These are phyloP conservation scores for Philopedon plagiatum DNA, from an alignment of 2,888 invertebrate species.

Conservation along the genomic window DNA sequence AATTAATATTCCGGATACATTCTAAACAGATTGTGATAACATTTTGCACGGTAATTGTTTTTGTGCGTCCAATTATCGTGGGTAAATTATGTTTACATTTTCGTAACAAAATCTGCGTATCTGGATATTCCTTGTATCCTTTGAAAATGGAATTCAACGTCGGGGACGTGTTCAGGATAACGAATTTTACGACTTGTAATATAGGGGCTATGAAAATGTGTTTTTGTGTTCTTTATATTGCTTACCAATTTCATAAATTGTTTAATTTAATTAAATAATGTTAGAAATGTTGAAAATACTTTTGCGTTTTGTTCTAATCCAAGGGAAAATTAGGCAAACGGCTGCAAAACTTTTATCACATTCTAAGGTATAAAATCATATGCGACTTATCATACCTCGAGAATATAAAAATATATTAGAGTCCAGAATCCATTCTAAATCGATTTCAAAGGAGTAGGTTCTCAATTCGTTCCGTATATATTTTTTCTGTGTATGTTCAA, in stretches of 20 bases:
- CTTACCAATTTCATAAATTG: background rate
- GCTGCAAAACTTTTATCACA: too few species aligned
- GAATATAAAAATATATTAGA: too few species aligned
- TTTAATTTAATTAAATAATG: background rate
- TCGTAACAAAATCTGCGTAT: constrained; percentile 4
- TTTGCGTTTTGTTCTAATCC: too few species aligned
- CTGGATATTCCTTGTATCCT: constrained; percentile 12
- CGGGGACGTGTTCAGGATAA: constrained; percentile 3
- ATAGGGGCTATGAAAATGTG: background rate
- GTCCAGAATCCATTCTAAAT: too few species aligned
- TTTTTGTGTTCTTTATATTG: background rate
- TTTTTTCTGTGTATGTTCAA: too few species aligned
- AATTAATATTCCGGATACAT: constrained; percentile 1
- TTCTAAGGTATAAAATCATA: too few species aligned
- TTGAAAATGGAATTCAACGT: constrained; percentile 16
- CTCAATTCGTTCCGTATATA: too few species aligned
- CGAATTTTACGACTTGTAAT: constrained; percentile 3
- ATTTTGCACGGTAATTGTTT: constrained; percentile 11
- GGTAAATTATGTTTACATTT: constrained; percentile 23
- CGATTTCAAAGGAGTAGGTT: too few species aligned
- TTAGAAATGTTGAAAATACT: too few species aligned
- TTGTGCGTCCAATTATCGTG: constrained; percentile 19
- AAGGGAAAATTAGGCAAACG: too few species aligned
- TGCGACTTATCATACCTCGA: too few species aligned
- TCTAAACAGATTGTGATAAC: background rate